Evolutionary conservation across 1,140 invertebrate genomes (phyloP).

Genomic region (Rhopalosiphum maidis): DNA sequence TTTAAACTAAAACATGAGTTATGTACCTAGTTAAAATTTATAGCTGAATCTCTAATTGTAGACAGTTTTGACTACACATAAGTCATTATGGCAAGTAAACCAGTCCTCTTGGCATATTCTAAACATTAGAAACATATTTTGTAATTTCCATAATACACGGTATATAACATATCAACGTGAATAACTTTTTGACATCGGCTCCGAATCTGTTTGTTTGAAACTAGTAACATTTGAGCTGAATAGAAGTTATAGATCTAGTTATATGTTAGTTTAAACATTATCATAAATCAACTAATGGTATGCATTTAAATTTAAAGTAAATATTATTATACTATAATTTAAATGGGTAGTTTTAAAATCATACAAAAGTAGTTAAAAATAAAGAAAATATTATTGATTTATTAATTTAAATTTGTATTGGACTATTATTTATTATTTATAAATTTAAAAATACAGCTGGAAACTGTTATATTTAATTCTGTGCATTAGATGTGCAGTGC

Average conservation of each 20-base stretch:
- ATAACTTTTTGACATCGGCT: neutral
- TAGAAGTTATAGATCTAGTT: neutral
- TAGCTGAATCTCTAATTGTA: neutral
- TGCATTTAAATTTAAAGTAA: neutral
- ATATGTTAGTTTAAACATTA: neutral
- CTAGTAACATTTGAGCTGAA: neutral
- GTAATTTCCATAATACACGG: neutral
- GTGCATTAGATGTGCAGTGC: no score
- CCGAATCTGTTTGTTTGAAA: neutral
- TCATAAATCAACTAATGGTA: neutral
- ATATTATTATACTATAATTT: neutral
- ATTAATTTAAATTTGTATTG: neutral
- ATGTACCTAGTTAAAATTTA: neutral
- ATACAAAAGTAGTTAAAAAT: neutral
- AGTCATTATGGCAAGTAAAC: neutral
- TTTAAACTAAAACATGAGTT: neutral
- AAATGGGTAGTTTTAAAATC: neutral
- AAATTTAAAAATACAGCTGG: neutral
- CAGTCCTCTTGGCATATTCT: neutral
- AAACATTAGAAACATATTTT: slow-evolving; percentile 1
- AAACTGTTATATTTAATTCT: no score
- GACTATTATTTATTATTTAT: neutral
- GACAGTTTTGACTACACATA: neutral
- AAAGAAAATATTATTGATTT: neutral
- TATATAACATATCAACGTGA: neutral